Evolutionary conservation across 2,888 invertebrate species (phyloP).

Genomic region (Netelia fuscicornis): DNA sequence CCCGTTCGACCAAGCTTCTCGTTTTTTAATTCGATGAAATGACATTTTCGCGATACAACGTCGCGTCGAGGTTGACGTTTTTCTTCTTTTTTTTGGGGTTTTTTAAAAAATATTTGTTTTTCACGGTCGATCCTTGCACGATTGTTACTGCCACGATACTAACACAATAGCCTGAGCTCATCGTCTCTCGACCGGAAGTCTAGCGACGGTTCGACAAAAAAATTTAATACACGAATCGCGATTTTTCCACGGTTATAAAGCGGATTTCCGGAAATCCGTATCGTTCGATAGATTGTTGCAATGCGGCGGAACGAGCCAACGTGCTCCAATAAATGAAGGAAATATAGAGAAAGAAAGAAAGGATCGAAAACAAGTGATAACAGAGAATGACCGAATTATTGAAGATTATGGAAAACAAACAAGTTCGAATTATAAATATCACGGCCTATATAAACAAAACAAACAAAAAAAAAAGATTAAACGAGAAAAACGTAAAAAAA

Average conservation of each 20-base stretch:
- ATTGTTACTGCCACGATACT: conserved; percentile 46
- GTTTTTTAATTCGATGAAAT: not conserved
- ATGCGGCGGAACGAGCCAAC: too few species aligned
- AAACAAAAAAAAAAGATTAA: conserved; percentile 6
- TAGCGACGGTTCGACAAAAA: conserved; percentile 30
- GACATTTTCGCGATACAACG: conserved; percentile 27
- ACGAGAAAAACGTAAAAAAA: conserved; percentile 60
- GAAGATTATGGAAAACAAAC: conserved; percentile 11
- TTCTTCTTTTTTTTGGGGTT: not conserved
- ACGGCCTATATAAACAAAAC: conserved; percentile 51
- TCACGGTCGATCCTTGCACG: conserved; percentile 11
- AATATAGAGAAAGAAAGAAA: not conserved
- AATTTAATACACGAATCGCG: not conserved
- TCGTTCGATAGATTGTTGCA: conserved; percentile 1
- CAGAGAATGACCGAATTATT: conserved; percentile 40
- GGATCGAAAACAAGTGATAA: conserved; percentile 24
- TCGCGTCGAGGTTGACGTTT: conserved; percentile 13
- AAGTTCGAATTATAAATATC: conserved; percentile 24
- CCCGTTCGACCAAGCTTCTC: conserved; percentile 52
- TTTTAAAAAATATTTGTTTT: not conserved
- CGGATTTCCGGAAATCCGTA: not conserved
- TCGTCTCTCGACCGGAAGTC: conserved; percentile 16
- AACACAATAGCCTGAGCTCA: not conserved
- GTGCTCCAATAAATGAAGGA: not conserved
- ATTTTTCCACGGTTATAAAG: not conserved